Percentiles rank a stretch among this genome's conserved stretches.
Conservation (phyloP, 2,797 vertebrate species). For the Onychomys arenicola region DNA sequence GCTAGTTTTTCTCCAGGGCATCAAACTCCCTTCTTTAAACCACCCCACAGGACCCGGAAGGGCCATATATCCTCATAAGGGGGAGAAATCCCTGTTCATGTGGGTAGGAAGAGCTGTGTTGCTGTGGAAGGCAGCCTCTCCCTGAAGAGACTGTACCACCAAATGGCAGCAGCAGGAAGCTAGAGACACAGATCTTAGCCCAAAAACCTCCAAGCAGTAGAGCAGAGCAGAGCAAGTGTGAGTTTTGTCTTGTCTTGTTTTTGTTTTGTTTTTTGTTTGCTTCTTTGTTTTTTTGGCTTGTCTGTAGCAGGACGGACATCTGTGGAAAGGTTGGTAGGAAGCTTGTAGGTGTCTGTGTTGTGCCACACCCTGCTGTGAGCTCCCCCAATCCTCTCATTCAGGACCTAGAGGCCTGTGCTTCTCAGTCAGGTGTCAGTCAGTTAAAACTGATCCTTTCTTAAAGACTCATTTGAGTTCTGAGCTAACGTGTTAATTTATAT, state of each 20-base stretch:
- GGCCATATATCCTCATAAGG: neutral
- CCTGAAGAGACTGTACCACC: neutral
- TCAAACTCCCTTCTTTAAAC: neutral
- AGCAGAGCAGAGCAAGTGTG: neutral
- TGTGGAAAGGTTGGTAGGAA: neutral
- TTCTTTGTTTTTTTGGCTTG: neutral
- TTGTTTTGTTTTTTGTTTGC: neutral
- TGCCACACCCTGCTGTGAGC: neutral
- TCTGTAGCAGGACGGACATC: neutral
- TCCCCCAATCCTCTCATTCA: neutral
- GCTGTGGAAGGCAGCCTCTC: neutral
- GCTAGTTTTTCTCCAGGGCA: neutral
- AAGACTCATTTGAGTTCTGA: constrained; percentile 13
- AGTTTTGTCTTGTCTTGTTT: too few relatives aligned
- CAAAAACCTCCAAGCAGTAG: neutral
- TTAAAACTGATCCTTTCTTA: constrained; percentile 46
- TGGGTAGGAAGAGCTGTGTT: neutral
- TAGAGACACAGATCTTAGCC: neutral
- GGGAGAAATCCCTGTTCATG: neutral
- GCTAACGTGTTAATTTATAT: constrained; percentile 34
- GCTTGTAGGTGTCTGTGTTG: neutral
- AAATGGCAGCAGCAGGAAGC: neutral
- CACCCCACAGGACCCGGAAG: neutral
- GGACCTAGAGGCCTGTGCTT: neutral
- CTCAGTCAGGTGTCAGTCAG: neutral